These are phyloP conservation scores for Apostichopus leukothele DNA, from an alignment of 53 echinoderm and acorn worm species.

Conservation along the genomic window DNA sequence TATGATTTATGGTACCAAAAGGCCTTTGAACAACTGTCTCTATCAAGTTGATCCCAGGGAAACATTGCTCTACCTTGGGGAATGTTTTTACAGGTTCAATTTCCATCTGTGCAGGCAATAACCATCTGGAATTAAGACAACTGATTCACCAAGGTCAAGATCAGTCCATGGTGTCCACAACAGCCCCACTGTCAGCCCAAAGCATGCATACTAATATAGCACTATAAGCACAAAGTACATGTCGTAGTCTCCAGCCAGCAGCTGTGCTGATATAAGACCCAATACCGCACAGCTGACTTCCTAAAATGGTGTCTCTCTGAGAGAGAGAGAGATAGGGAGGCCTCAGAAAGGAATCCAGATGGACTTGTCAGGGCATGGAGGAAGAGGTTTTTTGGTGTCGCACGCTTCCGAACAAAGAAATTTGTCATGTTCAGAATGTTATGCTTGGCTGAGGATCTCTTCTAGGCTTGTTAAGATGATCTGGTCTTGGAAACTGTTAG, in stretches of 20 bases:
- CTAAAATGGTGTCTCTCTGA: conserved; percentile 34
- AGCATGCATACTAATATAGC: conserved; percentile 20
- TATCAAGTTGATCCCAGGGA: not conserved
- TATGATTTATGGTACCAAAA: not conserved
- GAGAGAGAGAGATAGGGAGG: not conserved
- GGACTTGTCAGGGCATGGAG: conserved; percentile 23
- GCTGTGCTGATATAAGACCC: too few relatives aligned
- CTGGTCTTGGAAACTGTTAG: not conserved
- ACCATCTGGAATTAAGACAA: conserved; percentile 1
- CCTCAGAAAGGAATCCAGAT: conserved; percentile 33
- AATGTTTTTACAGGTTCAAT: not conserved
- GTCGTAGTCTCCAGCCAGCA: not conserved
- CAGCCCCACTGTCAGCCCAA: not conserved
- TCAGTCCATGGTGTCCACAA: not conserved
- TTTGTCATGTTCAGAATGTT: conserved; percentile 32
- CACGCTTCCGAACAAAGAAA: conserved; percentile 38
- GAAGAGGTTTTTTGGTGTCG: not conserved
- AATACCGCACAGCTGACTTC: conserved; percentile 35
- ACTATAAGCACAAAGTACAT: not conserved
- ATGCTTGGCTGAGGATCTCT: not conserved
- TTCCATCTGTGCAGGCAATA: not conserved
- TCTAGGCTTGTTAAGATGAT: not conserved
- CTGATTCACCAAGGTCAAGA: conserved; percentile 22
- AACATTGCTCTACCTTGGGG: not conserved
- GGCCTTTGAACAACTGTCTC: not conserved